Conservation (phyloP, 1,140 invertebrate species). For the Sycophaga agraensis region DNA sequence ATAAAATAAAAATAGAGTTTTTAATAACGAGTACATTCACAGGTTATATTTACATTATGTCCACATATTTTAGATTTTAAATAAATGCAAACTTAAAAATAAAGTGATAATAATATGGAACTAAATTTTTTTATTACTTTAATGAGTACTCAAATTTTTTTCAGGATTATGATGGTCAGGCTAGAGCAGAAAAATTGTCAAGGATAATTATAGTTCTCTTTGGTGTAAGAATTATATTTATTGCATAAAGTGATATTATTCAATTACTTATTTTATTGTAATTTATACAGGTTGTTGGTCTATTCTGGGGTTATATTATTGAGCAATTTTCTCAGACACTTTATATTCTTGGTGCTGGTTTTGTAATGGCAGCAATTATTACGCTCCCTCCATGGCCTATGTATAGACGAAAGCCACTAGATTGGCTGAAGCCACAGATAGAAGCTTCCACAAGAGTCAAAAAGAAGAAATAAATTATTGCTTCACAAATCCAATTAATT, state of each 20-base stretch:
- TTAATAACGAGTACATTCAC: neutral
- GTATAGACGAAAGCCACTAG: slow-evolving; percentile 81
- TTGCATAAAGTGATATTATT: neutral
- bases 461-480: slow-evolving; percentile 26
- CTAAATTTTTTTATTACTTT: neutral
- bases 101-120: slow-evolving; percentile 9
- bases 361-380: slow-evolving; percentile 78
- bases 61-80: neutral
- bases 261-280: slow-evolving; percentile 34
- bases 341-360: slow-evolving; percentile 88
- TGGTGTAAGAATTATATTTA: slow-evolving; percentile 63
- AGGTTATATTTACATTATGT: neutral
- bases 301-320: slow-evolving; percentile 90
- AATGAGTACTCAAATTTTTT: slow-evolving; percentile 12
- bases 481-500: too few relatives aligned
- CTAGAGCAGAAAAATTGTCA: slow-evolving; percentile 82
- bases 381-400: slow-evolving; percentile 93
- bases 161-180: slow-evolving; percentile 91
- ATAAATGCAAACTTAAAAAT: neutral
- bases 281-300: slow-evolving; percentile 69
- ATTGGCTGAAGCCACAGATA: slow-evolving; percentile 81
- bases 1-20: neutral
- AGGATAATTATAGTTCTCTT: slow-evolving; percentile 87
- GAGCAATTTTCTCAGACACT: slow-evolving; percentile 95
- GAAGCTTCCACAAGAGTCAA: slow-evolving; percentile 29